These are phyloP conservation scores for Tapera naevia DNA, from an alignment of 2,797 vertebrate genomes.

Conservation along the genomic window DNA sequence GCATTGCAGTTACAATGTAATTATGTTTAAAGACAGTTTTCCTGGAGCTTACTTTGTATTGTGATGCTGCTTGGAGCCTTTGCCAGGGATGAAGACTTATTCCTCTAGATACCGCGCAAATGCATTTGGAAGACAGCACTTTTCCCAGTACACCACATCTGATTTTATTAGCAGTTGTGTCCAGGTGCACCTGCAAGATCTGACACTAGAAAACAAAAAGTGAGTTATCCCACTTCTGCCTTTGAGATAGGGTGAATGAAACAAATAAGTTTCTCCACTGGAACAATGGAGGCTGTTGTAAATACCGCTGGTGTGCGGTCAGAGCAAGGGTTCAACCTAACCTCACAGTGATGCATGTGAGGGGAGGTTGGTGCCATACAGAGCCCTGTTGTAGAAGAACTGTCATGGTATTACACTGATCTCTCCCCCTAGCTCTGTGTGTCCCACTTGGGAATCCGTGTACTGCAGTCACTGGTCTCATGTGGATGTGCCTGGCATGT, in stretches of 20 bases:
- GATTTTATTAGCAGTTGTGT: neutral
- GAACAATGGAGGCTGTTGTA: neutral
- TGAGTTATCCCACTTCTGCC: neutral
- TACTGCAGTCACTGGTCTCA: rapidly evolving
- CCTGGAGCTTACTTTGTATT: neutral
- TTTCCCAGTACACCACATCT: neutral
- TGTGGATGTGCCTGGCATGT: rapidly evolving
- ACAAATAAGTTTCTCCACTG: neutral
- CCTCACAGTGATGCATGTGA: rapidly evolving
- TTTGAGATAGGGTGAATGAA: neutral
- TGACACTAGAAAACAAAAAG: neutral
- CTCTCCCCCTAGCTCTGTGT: neutral
- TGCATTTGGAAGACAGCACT: neutral
- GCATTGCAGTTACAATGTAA: neutral
- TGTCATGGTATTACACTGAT: rapidly evolving
- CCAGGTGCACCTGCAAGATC: neutral
- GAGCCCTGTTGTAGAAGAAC: neutral
- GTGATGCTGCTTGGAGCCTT: neutral
- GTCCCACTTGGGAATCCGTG: neutral
- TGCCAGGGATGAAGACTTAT: neutral
- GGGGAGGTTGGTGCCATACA: rapidly evolving
- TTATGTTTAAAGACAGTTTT: neutral
- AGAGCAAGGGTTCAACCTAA: rapidly evolving
- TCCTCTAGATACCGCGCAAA: neutral
- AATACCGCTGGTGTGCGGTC: neutral